Conservation (phyloP, 1,140 invertebrate species). For the Orius laevigatus region DNA sequence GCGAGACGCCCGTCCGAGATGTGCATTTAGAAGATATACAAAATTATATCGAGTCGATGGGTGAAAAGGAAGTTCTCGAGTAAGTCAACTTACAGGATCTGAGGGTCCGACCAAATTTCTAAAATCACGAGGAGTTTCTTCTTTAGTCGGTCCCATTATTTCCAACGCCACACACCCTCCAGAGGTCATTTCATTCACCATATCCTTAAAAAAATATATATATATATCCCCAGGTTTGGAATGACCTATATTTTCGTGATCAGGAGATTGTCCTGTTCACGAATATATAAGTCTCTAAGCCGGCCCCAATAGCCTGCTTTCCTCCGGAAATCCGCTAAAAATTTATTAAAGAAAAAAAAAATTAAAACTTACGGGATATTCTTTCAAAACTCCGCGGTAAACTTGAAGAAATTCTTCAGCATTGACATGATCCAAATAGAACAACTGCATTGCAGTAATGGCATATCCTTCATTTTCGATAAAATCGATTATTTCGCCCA, state of each 20-base stretch:
- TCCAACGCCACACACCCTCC: conserved; percentile 77
- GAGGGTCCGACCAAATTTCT: conserved; percentile 68
- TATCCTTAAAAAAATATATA: conserved; percentile 43
- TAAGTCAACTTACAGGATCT: conserved; percentile 54
- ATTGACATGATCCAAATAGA: conserved; percentile 57
- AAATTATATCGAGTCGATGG: too few relatives aligned
- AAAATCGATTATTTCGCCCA: conserved; percentile 52
- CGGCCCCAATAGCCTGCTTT: too few relatives aligned
- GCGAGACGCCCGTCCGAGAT: too few relatives aligned
- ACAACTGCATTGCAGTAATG: conserved; percentile 64
- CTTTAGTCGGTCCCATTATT: conserved; percentile 44
- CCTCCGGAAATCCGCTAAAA: background rate
- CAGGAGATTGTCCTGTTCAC: too few relatives aligned
- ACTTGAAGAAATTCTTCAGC: conserved; percentile 85
- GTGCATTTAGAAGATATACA: too few relatives aligned
- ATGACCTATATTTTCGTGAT: too few relatives aligned
- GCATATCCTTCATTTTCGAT: conserved; percentile 59
- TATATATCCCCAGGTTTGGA: too few relatives aligned
- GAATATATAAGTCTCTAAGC: too few relatives aligned
- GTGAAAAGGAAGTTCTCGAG: background rate
- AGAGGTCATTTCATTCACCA: conserved; percentile 64
- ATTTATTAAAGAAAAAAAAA: conserved; percentile 3
- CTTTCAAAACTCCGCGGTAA: conserved; percentile 75
- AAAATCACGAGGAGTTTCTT: conserved; percentile 53
- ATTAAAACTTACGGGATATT: conserved; percentile 47